Evolutionary conservation across 2,797 vertebrate genomes (phyloP), one percentile per base, ranked within the genome.

Genomic region (Carcharodon carcharias): DNA sequence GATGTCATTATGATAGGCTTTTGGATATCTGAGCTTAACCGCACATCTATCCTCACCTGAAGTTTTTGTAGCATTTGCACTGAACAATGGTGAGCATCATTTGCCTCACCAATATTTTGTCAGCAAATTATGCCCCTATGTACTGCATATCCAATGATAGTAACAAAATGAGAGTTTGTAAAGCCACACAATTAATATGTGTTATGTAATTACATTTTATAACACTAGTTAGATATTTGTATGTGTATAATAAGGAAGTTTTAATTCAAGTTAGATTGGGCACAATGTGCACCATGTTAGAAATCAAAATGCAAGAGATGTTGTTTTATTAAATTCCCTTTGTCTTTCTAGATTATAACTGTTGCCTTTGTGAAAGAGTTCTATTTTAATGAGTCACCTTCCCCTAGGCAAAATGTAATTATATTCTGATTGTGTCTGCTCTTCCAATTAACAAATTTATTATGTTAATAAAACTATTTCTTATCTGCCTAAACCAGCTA

Each of bases 391-490:
- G 69, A 95, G 14, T 73, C 69, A 54, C 45, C 69, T 54, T 56
- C 67, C 94, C 31, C 45, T 56, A 14, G 50, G 67, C 69, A 95
- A 71, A 73, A 95, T 77, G 94, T 77, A 95, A 95, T 73, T 95
- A n/a, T 28, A 56, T 73, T 95, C 31, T 77, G 69, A 77, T 95
- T 28, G 5, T n/a, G 73, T 73, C 94, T 71, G n/a, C 67, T 95
- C 67, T 95, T 71, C 93, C 28, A 95, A 95, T 95, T 95, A 95
- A 31, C 94, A 73, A 67, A 71, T 54, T 95, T 95, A 58, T 95
- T 95, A 73, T 95, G 94, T 56, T 73, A 95, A 77, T 73, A 95
- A 56, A 95, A 54, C 40, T 14, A 93, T 45, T 93, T 67, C 91
- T 93, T 93, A 93, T 93, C 91, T 93, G 61, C 3, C 61, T 65